Percentiles rank a stretch among this genome's conserved stretches.
phyloP scores from a whole-genome alignment of 2,888 invertebrate species.

The Agapostemon virescens region DNA sequence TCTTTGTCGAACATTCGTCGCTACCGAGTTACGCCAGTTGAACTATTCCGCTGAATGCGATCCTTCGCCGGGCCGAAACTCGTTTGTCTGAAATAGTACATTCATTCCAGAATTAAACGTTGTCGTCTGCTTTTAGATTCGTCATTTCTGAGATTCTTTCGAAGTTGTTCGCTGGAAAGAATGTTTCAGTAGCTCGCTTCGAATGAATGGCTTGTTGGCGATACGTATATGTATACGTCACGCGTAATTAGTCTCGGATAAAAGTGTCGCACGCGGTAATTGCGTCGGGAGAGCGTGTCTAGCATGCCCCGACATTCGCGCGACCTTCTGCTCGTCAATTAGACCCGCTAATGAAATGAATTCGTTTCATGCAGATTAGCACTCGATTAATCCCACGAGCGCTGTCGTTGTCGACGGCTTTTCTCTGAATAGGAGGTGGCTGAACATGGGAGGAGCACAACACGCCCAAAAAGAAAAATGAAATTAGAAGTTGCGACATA shows the following conservation, averaged over 20 bases:
- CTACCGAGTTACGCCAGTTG: not conserved
- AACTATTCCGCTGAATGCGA: constrained; percentile 4
- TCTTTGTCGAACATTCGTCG: constrained; percentile 24
- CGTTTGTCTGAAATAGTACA: not conserved
- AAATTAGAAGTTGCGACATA: not conserved
- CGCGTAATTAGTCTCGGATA: constrained; percentile 15
- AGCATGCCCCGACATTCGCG: not conserved
- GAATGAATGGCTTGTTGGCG: not conserved
- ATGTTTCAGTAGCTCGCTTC: not conserved
- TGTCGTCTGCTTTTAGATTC: not conserved
- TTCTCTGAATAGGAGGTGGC: not conserved
- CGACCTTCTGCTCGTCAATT: constrained; percentile 29
- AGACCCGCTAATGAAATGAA: constrained; percentile 35
- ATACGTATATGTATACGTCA: not conserved
- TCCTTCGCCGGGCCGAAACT: not conserved
- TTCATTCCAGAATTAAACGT: not conserved
- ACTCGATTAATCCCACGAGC: constrained; percentile 19
- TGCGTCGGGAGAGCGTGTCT: constrained; percentile 11
- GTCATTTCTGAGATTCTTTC: not conserved
- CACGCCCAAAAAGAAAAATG: not conserved
- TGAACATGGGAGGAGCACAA: not conserved
- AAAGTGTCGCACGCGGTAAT: constrained; percentile 11
- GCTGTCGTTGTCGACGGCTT: not conserved
- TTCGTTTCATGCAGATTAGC: constrained; percentile 26
- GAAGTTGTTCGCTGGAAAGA: not conserved